phyloP scores from a whole-genome alignment of 2,888 invertebrate species.

The Seladonia tumulorum region DNA sequence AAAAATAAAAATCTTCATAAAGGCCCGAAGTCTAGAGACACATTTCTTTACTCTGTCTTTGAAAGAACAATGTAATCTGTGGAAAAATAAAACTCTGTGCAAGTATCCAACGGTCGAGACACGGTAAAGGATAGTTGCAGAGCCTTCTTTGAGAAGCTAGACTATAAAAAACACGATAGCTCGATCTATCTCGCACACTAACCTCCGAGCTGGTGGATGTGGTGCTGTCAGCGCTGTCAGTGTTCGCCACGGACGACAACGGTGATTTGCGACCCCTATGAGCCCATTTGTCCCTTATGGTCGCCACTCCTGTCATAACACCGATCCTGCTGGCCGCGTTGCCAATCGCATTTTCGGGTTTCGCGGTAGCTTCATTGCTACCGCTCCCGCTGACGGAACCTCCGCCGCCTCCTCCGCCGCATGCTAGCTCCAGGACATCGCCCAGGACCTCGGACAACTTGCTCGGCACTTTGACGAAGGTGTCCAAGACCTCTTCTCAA shows the following conservation, averaged over 20 bases:
- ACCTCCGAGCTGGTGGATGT: constrained; percentile 81
- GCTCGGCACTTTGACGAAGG: constrained; percentile 82
- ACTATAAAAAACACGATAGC: neutral
- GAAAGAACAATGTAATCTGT: neutral
- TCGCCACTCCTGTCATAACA: constrained; percentile 79
- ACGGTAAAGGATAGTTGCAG: neutral
- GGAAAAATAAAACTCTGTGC: neutral
- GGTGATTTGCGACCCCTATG: constrained; percentile 78
- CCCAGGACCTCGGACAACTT: constrained; percentile 82
- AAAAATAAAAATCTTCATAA: neutral
- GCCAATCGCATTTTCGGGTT: constrained; percentile 40
- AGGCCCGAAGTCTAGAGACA: neutral
- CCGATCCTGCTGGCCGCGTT: constrained; percentile 76
- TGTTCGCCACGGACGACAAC: constrained; percentile 76
- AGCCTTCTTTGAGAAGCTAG: neutral
- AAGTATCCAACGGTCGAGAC: neutral
- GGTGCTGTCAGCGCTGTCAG: constrained; percentile 79
- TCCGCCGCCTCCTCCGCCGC: constrained; percentile 74
- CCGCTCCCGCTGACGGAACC: constrained; percentile 48
- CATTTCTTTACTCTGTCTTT: neutral
- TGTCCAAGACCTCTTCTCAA: constrained; percentile 76
- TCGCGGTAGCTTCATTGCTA: constrained; percentile 39
- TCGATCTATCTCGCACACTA: constrained; percentile 42
- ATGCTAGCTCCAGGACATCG: constrained; percentile 82
- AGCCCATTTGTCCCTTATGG: constrained; percentile 79